A percentile compares a stretch with the other conserved stretches of the same genome.
Conservation (phyloP, 2,797 vertebrate species). For the Anisognathus igniventris region DNA sequence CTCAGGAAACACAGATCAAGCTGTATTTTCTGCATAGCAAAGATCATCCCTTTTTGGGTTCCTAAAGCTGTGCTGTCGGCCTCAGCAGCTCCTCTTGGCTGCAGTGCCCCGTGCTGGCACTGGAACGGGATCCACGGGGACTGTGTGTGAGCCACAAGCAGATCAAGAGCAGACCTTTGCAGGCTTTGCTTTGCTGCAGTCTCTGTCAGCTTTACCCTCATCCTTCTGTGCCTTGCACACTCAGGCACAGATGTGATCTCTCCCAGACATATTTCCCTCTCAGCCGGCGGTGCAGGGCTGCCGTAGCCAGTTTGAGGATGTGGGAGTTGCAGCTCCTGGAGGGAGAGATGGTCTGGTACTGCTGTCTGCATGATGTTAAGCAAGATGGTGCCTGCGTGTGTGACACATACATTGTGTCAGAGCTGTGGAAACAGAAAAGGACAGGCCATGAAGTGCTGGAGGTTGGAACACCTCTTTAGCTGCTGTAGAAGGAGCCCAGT, state of each 20-base stretch:
- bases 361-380: constrained; percentile 18
- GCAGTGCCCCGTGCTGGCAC: not conserved
- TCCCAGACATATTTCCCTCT: constrained; percentile 6
- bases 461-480: not conserved
- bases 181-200: constrained; percentile 50
- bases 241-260: constrained; percentile 29
- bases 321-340: constrained; percentile 44
- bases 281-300: not conserved
- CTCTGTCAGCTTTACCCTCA: constrained; percentile 25
- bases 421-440: not conserved
- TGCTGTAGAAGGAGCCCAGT: not conserved
- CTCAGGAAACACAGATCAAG: not conserved
- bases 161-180: constrained; percentile 34
- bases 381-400: not conserved
- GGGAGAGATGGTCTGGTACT: not conserved
- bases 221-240: constrained; percentile 25
- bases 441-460: not conserved
- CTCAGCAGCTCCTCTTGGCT: constrained; percentile 43
- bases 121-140: not conserved
- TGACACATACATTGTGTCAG: not conserved
- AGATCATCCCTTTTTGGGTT: constrained; percentile 8
- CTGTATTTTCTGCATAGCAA: not conserved
- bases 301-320: constrained; percentile 8
- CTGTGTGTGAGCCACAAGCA: constrained; percentile 8
- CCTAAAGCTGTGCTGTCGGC: not conserved